Base-by-base conservation (phyloP, 2,113 vertebrate genomes). In the Periophthalmodon schlosseri region DNA sequence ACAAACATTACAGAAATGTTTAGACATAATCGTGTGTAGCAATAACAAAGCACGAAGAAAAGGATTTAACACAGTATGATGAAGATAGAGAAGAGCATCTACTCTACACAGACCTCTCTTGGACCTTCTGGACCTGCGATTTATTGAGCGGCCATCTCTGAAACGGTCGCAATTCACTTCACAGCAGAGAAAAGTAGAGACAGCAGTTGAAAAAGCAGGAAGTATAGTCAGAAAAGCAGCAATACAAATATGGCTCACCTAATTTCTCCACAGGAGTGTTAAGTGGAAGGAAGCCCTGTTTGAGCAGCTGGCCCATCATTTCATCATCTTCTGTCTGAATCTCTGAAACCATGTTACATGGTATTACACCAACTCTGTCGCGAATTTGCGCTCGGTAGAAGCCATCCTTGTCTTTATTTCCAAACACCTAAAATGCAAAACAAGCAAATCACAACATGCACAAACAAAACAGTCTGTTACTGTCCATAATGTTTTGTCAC, bases 331-430 rank as follows among this genome's bases (percentile, higher is more conserved):
- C 97, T 0, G 97, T 96, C 79, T 99, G 97, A 80, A 99, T 97
- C 82, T 99, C 98, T 0, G 97, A 99, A 63, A 99, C 97, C 98
- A 99, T 99, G 79, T 99, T 99, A 67, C 98, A 99, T 0, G 98
- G 98, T 56, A 99, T 97, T 82, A 98, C 95, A 76, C 98, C 98
- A 5, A 92, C 86, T 49, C 97, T 90, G 0, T 96, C 91, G 9
- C 95, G 94, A 67, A 96, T 96, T 84, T 98, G 94, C 5, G 97
- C 97, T 5, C 96, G 94, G 88, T 99, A 99, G 90, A 99, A 99
- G 2, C 97, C 98, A 12, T 99, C 98, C 0, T 93, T 96, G 16
- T 99, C 98, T 83, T 99, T 99, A 58, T 97, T 94, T 0, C 98
- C 98, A 15, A 97, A 97, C 54, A 99, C 96, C 98, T 99, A 75